Evolutionary conservation across 2,888 invertebrate species (phyloP), one percentile per base, ranked within the genome.

Genomic region (Andrena camellia): DNA sequence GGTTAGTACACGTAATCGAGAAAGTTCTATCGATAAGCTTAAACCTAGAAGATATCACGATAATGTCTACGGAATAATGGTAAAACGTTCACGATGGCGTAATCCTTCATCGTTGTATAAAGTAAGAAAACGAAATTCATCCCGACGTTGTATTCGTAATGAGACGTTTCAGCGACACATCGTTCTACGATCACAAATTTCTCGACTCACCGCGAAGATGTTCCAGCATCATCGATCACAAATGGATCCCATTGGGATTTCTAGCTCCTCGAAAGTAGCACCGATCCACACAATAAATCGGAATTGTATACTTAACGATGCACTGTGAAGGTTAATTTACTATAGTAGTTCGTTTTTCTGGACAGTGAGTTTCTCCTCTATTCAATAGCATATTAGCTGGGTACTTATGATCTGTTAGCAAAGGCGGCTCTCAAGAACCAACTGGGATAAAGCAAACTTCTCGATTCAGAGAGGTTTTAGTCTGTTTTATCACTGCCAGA

Each of bases 1-100:
- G 81, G 71, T 78, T 84, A 84, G 62, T 83, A 81, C 80, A 64
- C 78, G 62, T 84, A 81, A 87, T 79, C 26, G 80, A 86, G 86
- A 86, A 87, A 86, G 84, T 86, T 86, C 48, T 86, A 85, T 57
- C 66, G 68, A 80, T 88, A 88, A 84, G 77, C 75, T 87, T 87
- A 83, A 78, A 71, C 48, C 75, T 84, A 80, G 79, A 73, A 0
- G 59, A 20, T 71, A 82, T 59, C 67, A 73, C 17, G 60, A 72
- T 78, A 77, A 73, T 54, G 33, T 72, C 60, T 83, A 80, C 69
- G 74, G 67, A 71, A 82, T 68, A 82, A 79, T 79, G 74, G 64
- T 76, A 48, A 72, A 68, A 79, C 78, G 85, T 86, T 86, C 79
- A 85, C 82, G 85, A 86, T 86, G 85, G 85, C 77, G 85, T 67